A percentile compares a stretch with the other conserved stretches of the same genome.
Evolutionary conservation across 2,113 vertebrate genomes (phyloP).

Genomic region (Prolemur simus): DNA sequence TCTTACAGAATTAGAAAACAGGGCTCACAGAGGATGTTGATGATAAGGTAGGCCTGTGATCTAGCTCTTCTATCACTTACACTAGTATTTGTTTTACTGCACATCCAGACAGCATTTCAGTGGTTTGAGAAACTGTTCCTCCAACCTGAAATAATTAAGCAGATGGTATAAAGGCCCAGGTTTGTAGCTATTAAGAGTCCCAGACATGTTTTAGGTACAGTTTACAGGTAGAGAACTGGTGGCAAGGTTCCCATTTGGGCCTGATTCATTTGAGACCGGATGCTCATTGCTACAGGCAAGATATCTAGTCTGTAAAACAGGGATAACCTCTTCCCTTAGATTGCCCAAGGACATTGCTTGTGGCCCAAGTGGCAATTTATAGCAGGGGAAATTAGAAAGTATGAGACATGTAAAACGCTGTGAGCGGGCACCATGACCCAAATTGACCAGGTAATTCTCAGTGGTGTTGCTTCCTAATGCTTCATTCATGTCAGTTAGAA

Average conservation of each 20-base stretch:
- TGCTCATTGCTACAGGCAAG: background rate
- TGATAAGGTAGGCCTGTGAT: background rate
- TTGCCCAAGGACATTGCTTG: background rate
- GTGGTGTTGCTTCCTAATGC: background rate
- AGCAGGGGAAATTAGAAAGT: background rate
- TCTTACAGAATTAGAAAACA: background rate
- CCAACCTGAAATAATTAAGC: background rate
- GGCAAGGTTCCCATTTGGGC: background rate
- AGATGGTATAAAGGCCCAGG: background rate
- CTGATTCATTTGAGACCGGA: background rate
- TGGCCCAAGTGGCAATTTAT: background rate
- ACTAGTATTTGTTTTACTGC: background rate
- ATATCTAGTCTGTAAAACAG: background rate
- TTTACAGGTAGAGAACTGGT: slow-evolving; percentile 9
- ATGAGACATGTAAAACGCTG: background rate
- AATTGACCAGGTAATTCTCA: background rate
- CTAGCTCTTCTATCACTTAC: background rate
- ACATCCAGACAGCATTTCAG: background rate
- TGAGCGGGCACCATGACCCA: background rate
- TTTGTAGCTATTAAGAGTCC: background rate
- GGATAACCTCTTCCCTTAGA: background rate
- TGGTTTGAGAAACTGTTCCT: background rate
- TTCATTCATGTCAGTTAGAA: background rate
- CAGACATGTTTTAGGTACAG: background rate
- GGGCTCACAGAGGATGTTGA: background rate